Evolutionary conservation across 2,113 vertebrate genomes (phyloP).

Genomic region (Parotia lawesii): DNA sequence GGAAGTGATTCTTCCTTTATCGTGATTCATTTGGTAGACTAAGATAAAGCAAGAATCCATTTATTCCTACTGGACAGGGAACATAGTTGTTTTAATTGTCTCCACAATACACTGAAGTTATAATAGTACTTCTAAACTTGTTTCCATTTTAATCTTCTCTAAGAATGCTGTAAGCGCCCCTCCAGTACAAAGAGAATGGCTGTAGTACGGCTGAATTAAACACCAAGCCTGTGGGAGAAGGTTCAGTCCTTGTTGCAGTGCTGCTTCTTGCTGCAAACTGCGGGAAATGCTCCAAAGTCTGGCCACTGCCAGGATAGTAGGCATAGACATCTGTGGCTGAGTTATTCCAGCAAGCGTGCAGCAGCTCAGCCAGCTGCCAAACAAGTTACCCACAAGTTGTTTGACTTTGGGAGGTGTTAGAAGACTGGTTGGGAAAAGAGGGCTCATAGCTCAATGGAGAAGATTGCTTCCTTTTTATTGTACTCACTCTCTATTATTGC

Average conservation of each 20-base stretch:
- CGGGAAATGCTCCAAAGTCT: background rate
- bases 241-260: background rate
- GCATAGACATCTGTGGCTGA: background rate
- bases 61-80: background rate
- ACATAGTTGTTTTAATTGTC: background rate
- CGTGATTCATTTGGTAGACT: background rate
- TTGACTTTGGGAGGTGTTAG: background rate
- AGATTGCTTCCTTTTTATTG: background rate
- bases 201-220: background rate
- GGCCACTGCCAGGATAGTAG: background rate
- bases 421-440: background rate
- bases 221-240: background rate
- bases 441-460: background rate
- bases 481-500: background rate
- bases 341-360: background rate
- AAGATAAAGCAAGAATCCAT: background rate
- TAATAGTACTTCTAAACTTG: background rate
- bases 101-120: background rate
- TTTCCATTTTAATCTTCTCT: background rate
- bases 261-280: background rate
- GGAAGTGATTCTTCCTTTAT: background rate
- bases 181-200: background rate
- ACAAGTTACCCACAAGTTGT: background rate
- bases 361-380: background rate
- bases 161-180: background rate